Evolutionary conservation across 2,797 vertebrate genomes (phyloP).

Genomic region (Acipenser transmontanus): DNA sequence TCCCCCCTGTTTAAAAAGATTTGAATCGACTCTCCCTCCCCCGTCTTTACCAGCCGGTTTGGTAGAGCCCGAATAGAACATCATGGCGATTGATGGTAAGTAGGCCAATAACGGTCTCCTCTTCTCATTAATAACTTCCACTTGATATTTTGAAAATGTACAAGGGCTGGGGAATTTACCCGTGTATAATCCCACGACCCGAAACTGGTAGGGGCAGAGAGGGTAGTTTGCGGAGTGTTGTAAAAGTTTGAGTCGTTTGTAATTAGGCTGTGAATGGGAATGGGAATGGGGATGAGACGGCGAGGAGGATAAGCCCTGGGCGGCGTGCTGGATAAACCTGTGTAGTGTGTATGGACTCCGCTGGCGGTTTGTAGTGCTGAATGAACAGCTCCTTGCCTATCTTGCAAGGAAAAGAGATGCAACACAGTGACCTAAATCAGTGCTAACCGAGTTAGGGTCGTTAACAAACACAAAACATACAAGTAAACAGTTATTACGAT

Average conservation of each 20-base stretch:
- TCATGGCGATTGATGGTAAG: conserved; percentile 97
- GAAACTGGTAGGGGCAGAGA: background rate
- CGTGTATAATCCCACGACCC: background rate
- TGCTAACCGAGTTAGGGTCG: too few species aligned
- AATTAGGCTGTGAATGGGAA: background rate
- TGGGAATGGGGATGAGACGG: conserved; percentile 9
- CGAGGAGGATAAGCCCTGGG: conserved; percentile 8
- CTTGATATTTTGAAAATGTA: conserved; percentile 1
- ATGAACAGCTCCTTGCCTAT: conserved; percentile 40
- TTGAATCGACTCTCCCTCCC: conserved; percentile 40
- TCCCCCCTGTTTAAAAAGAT: conserved; percentile 19
- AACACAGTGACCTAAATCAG: too few species aligned
- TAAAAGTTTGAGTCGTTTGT: conserved; percentile 27
- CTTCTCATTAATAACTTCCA: conserved; percentile 37
- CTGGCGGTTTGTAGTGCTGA: conserved; percentile 44
- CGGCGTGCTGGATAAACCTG: conserved; percentile 7
- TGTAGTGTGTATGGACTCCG: conserved; percentile 15
- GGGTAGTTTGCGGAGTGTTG: background rate
- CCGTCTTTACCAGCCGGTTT: conserved; percentile 43
- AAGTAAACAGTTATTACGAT: too few species aligned
- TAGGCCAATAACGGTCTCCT: conserved; percentile 67
- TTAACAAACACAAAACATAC: too few species aligned
- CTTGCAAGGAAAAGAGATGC: too few species aligned
- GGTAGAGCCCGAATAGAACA: conserved; percentile 77
- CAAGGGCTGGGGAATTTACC: background rate